These are phyloP conservation scores for Calliphora vicina DNA, from an alignment of 1,140 invertebrate species.

Conservation along the genomic window DNA sequence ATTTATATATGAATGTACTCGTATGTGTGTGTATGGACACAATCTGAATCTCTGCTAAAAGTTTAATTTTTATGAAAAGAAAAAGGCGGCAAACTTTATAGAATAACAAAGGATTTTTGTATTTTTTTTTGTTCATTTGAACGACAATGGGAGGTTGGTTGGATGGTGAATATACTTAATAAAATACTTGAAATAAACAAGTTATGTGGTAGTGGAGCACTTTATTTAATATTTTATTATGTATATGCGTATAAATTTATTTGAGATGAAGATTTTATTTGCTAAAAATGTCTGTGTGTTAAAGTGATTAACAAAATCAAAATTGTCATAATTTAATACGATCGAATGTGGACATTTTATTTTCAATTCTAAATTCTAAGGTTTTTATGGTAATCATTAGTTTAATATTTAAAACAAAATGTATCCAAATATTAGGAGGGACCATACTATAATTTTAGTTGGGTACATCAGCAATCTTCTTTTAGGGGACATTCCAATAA, in stretches of 20 bases:
- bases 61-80: neutral
- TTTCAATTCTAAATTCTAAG: too few species aligned
- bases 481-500: too few species aligned
- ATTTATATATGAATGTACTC: too few species aligned
- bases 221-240: neutral
- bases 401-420: too few species aligned
- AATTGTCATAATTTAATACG: too few species aligned
- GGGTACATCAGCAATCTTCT: too few species aligned
- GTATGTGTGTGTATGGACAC: neutral
- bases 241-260: neutral
- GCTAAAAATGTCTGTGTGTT: neutral
- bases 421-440: too few species aligned
- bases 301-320: too few species aligned
- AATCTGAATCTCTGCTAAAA: conserved; percentile 1
- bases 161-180: conserved; percentile 1
- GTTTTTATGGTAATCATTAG: too few species aligned
- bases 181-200: conserved; percentile 14
- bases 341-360: too few species aligned
- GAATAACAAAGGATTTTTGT: conserved; percentile 25
- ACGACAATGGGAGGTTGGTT: conserved; percentile 24
- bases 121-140: neutral
- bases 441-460: too few species aligned
- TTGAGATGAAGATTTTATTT: neutral
- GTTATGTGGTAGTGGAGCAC: conserved; percentile 5
- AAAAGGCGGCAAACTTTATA: conserved; percentile 28